Evolutionary conservation across 2,113 vertebrate genomes (phyloP).

Genomic region (Coryphaenoides rupestris): DNA sequence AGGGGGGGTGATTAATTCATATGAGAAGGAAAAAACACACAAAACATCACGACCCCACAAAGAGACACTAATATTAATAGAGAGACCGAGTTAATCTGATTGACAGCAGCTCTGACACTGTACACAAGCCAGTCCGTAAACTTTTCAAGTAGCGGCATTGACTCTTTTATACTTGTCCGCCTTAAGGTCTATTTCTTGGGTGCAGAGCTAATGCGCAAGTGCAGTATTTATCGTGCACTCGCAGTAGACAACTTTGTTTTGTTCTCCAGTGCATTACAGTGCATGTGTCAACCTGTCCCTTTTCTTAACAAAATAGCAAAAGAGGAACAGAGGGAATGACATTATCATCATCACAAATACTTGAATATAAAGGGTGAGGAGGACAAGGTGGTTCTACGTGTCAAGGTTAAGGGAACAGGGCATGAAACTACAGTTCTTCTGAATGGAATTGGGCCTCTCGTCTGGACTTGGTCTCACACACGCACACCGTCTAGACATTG

Average conservation of each 20-base stretch:
- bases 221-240: constrained; percentile 41
- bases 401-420: constrained; percentile 23
- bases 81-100: constrained; percentile 47
- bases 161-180: no score
- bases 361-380: constrained; percentile 28
- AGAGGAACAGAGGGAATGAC: constrained; percentile 49
- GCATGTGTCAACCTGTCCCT: constrained; percentile 54
- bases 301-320: constrained; percentile 33
- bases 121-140: constrained; percentile 55
- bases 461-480: constrained; percentile 27
- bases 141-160: constrained; percentile 59
- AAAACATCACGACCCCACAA: constrained; percentile 50
- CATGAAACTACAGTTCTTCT: constrained; percentile 27
- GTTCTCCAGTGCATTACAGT: constrained; percentile 52
- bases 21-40: constrained; percentile 49
- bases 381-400: constrained; percentile 46
- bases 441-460: constrained; percentile 30
- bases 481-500: constrained; percentile 71
- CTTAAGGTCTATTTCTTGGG: constrained; percentile 26
- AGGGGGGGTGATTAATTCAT: constrained; percentile 36
- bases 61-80: constrained; percentile 32
- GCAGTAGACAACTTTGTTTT: constrained; percentile 46
- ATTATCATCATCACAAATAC: constrained; percentile 60
- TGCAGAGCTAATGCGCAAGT: constrained; percentile 42
- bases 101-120: constrained; percentile 42